Conservation (phyloP, 1,140 invertebrate genomes). For the Cephus cinctus region DNA sequence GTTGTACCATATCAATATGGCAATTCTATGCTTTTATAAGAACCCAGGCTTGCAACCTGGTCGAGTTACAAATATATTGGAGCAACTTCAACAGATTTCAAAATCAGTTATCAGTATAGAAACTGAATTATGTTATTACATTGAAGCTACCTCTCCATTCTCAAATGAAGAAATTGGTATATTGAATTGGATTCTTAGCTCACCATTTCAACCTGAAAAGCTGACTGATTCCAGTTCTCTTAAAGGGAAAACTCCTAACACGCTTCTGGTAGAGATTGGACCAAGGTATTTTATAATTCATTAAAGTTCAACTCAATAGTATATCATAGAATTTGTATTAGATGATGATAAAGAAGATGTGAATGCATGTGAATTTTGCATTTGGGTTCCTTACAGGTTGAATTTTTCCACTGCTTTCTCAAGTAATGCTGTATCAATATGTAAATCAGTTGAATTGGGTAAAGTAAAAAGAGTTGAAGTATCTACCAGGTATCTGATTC, state of each 20-base stretch:
- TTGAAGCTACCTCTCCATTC: slow-evolving; percentile 57
- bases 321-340: slow-evolving; percentile 5
- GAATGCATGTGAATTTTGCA: too few species aligned
- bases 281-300: slow-evolving; percentile 61
- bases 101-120: slow-evolving; percentile 53
- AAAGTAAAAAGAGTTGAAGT: slow-evolving; percentile 78
- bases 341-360: too few species aligned
- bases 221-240: slow-evolving; percentile 54
- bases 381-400: slow-evolving; percentile 67
- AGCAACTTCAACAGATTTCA: slow-evolving; percentile 25
- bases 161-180: slow-evolving; percentile 59
- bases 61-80: slow-evolving; percentile 34
- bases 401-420: slow-evolving; percentile 95
- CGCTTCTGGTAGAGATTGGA: slow-evolving; percentile 77
- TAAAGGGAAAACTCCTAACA: slow-evolving; percentile 38
- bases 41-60: slow-evolving; percentile 31
- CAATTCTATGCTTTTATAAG: slow-evolving; percentile 43
- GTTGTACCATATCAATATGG: too few species aligned
- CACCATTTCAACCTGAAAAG: slow-evolving; percentile 61
- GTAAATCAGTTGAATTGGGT: slow-evolving; percentile 74
- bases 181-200: slow-evolving; percentile 71
- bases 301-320: slow-evolving; percentile 5
- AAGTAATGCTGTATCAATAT: slow-evolving; percentile 93
- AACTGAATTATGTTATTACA: slow-evolving; percentile 79
- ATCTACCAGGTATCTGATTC: slow-evolving; percentile 76